phyloP scores from a whole-genome alignment of 2,113 vertebrate species.

The Meleagris gallopavo region DNA sequence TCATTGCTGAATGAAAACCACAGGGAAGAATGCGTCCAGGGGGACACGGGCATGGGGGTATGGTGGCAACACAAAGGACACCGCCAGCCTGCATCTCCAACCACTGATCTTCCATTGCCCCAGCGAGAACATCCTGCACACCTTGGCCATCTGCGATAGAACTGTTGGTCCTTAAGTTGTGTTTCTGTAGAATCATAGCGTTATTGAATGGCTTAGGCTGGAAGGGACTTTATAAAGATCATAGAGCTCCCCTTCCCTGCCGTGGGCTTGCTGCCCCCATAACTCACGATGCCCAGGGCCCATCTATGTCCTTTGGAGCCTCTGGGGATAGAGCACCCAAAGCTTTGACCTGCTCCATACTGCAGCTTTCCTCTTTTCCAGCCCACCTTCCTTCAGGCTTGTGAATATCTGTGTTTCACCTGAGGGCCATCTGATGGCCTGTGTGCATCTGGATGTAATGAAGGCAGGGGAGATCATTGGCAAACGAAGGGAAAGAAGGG shows the following conservation, averaged over 20 bases:
- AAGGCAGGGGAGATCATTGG: constrained; percentile 39
- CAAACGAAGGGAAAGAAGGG: neutral
- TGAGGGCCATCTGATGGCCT: neutral
- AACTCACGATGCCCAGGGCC: no score
- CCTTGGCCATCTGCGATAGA: neutral
- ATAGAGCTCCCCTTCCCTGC: no score
- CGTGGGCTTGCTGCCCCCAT: no score
- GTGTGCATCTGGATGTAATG: constrained; percentile 24
- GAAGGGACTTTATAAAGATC: no score
- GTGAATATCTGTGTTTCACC: neutral
- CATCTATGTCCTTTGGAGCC: no score
- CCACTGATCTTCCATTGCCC: neutral
- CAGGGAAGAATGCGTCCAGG: constrained; percentile 21
- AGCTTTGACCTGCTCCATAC: neutral
- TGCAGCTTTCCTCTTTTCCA: neutral
- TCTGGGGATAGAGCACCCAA: no score
- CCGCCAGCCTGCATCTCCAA: neutral
- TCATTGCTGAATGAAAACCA: constrained; percentile 67
- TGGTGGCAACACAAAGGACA: neutral
- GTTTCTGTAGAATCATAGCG: neutral
- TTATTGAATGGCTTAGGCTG: no score
- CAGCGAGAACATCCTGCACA: neutral
- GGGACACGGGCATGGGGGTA: neutral
- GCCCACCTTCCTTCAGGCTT: neutral
- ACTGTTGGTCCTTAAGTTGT: neutral